phyloP scores from a whole-genome alignment of 53 echinoderm and acorn worm species.

The Astropecten irregularis region DNA sequence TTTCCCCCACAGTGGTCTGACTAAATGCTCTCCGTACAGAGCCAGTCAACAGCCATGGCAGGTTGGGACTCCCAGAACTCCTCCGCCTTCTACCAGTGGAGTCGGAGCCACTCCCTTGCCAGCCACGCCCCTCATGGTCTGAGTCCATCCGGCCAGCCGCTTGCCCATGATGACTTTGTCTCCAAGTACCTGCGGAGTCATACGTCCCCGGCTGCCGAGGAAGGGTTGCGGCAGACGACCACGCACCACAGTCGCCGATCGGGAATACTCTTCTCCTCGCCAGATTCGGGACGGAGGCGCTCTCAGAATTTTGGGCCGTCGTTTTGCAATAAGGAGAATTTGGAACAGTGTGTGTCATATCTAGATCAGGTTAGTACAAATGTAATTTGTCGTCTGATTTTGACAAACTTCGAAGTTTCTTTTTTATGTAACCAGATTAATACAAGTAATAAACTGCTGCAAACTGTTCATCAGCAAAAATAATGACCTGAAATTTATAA shows the following conservation, averaged over 20 bases:
- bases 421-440: background rate
- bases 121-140: background rate
- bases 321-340: constrained; percentile 92
- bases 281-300: constrained; percentile 25
- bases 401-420: too few species aligned
- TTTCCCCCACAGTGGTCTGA: constrained; percentile 5
- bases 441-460: background rate
- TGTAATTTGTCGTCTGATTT: too few species aligned
- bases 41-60: constrained; percentile 46
- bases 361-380: constrained; percentile 88
- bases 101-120: constrained; percentile 23
- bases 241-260: constrained; percentile 29
- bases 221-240: background rate
- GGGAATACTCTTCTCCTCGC: constrained; percentile 36
- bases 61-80: constrained; percentile 60
- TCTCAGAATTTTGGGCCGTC: constrained; percentile 56
- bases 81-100: constrained; percentile 45
- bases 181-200: constrained; percentile 71
- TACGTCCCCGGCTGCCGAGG: constrained; percentile 31
- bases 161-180: constrained; percentile 72
- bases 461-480: too few species aligned
- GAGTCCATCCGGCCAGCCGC: background rate
- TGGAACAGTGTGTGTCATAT: constrained; percentile 93
- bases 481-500: too few species aligned
- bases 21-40: constrained; percentile 56